Evolutionary conservation across 2,888 invertebrate genomes (phyloP), one percentile per base, ranked within the genome.

Genomic region (Drosophila stalkeri): DNA sequence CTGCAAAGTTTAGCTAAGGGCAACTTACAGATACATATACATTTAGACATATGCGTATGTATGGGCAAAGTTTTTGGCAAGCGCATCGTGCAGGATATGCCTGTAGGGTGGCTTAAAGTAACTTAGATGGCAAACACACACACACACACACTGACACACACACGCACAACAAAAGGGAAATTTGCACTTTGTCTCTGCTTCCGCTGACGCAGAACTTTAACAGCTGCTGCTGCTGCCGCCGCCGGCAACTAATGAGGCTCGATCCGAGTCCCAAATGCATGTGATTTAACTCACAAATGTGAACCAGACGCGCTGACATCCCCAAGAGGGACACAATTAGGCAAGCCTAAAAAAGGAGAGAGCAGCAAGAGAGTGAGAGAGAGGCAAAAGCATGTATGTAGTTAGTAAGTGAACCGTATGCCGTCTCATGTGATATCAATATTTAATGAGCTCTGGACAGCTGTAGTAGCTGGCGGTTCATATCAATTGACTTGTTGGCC

Each of bases 101-200:
- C 62, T 61, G 54, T 37, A 49, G 65, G 66, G 57, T 39, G 63
- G 61, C 82, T 68, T 68, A 78, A 78, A 81, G 78, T 77, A 65
- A 78, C 73, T 78, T 81, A 63, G 61, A 75, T 59, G 23, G 41
- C 41, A 56, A 23, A 46, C 49, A 39, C 37, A 73, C 57, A 63
- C 44, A 71, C 27, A 49, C 39, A 37, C 46, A 61, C 56, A 39
- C 37, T 12, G 12, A 35, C 35, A 57, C 55, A 41, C n/a, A 33
- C 46, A 43, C 46, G 52, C 35, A 52, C 37, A 23, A 61, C n/a
- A 55, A 80, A 72, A 57, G 57, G 90, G 86, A 86, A 87, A 81
- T 84, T 88, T 76, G 64, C 86, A 88, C 89, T 85, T 88, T 88
- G 89, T 79, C 83, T 47, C 54, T 68, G 61, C 70, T 88, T 84